Evolutionary conservation across 2,888 invertebrate species (phyloP).

Genomic region (Lithophane socia): DNA sequence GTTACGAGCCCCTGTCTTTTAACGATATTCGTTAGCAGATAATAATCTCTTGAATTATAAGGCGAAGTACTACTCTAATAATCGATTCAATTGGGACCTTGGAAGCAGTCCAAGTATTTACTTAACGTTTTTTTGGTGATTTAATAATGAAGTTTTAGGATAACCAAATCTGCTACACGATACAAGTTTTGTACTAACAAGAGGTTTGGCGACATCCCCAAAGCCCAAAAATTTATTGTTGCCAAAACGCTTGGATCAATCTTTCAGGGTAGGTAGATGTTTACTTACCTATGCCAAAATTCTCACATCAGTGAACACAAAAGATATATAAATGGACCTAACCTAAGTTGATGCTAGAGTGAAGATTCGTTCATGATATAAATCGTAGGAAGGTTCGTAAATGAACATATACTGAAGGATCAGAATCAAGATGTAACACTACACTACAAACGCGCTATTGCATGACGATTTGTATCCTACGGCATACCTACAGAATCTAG

Average conservation of each 20-base stretch:
- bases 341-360: neutral
- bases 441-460: neutral
- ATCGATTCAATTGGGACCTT: constrained; percentile 22
- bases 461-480: constrained; percentile 19
- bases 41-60: constrained; percentile 38
- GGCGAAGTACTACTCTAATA: neutral
- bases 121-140: neutral
- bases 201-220: neutral
- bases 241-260: neutral
- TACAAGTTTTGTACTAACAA: neutral
- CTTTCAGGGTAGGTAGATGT: neutral
- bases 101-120: constrained; percentile 12
- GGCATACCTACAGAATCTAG: constrained; percentile 4
- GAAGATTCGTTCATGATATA: neutral
- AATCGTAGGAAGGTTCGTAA: neutral
- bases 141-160: neutral
- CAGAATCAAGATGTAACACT: neutral
- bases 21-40: constrained; percentile 35
- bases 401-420: neutral
- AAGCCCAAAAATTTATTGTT: neutral
- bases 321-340: neutral
- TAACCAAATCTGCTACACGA: neutral
- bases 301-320: neutral
- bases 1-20: neutral
- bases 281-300: neutral